A percentile compares a stretch with the other conserved stretches of the same genome.
These are phyloP conservation scores for Anguilla japonica DNA, from an alignment of 2,113 vertebrate genomes.

Conservation along the genomic window DNA sequence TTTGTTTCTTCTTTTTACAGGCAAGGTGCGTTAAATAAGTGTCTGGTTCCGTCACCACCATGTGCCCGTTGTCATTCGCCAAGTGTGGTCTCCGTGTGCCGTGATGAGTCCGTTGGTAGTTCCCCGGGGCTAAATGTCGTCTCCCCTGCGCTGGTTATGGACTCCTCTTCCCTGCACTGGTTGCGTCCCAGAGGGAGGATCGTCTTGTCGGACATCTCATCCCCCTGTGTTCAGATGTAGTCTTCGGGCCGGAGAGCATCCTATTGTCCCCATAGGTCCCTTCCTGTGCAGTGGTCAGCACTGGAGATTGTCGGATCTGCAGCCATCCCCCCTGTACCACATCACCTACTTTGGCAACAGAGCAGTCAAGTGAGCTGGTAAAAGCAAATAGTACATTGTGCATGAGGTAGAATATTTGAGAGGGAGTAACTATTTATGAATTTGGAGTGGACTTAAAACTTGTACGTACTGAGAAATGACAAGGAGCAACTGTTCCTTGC, in stretches of 20 bases:
- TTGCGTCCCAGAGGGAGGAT: constrained; percentile 44
- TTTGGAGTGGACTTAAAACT: constrained; percentile 31
- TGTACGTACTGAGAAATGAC: constrained; percentile 22
- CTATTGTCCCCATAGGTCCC: constrained; percentile 64
- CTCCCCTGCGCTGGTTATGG: constrained; percentile 9
- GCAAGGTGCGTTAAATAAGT: constrained; percentile 60
- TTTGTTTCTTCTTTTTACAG: constrained; percentile 76
- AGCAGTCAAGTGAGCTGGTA: constrained; percentile 60
- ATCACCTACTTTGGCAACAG: constrained; percentile 48
- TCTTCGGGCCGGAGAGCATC: constrained; percentile 53
- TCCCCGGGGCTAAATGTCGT: constrained; percentile 42
- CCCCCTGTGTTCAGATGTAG: constrained; percentile 63
- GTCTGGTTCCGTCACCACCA: constrained; percentile 52
- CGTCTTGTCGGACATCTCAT: constrained; percentile 55
- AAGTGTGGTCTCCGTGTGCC: constrained; percentile 61
- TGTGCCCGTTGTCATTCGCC: constrained; percentile 56
- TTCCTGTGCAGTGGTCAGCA: constrained; percentile 50
- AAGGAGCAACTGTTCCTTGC: constrained; percentile 20
- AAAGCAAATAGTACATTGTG: constrained; percentile 62
- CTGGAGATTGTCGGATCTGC: constrained; percentile 57
- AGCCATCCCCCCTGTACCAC: constrained; percentile 49
- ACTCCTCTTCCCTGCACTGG: neutral
- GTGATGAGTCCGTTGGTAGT: constrained; percentile 69
- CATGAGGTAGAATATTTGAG: constrained; percentile 60
- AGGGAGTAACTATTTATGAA: constrained; percentile 60